Evolutionary conservation across 2,888 invertebrate genomes (phyloP).

Genomic region (Carcina quercana): DNA sequence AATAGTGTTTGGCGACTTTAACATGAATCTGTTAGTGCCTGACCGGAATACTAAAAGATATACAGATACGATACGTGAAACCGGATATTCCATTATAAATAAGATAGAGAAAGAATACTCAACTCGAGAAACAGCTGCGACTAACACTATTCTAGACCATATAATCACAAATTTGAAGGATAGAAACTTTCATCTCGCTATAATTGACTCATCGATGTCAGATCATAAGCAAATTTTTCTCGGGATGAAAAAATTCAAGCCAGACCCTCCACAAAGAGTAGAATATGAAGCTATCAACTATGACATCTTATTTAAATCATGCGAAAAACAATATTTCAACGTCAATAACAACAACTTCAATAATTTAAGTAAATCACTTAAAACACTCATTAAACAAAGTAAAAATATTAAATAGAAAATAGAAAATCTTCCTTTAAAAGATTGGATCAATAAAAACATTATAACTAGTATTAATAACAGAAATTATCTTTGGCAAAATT

Average conservation of each 20-base stretch:
- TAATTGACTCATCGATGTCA: not conserved
- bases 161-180: not conserved
- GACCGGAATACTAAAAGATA: constrained; percentile 4
- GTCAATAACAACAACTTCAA: not conserved
- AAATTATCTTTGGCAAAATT: not conserved
- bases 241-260: not conserved
- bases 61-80: constrained; percentile 7
- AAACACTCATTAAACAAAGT: not conserved
- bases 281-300: not conserved
- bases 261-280: not conserved
- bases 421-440: not conserved
- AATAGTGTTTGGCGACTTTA: constrained; percentile 10
- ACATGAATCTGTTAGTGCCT: constrained; percentile 3
- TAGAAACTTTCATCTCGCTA: not conserved
- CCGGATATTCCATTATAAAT: constrained; percentile 9
- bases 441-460: not conserved
- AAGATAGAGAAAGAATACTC: constrained; percentile 8
- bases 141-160: not conserved
- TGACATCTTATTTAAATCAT: not conserved
- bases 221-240: constrained; percentile 14
- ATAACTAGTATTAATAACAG: not conserved
- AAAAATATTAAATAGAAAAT: not conserved
- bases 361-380: not conserved
- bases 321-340: not conserved
- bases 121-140: not conserved